Conservation (phyloP, 2,113 vertebrate species). For the Glaucomys volans region DNA sequence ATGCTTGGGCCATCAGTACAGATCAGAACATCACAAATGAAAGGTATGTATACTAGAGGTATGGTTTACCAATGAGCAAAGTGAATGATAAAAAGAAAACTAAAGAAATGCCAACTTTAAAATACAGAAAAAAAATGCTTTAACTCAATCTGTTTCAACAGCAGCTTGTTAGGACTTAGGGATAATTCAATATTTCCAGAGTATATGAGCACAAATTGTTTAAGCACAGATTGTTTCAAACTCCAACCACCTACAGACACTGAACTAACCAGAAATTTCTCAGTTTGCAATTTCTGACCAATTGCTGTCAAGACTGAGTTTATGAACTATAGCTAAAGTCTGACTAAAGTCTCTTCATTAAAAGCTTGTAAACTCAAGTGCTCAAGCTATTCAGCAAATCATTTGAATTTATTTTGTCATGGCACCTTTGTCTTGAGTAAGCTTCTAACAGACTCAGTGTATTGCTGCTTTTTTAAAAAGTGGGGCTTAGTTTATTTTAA, state of each 20-base stretch:
- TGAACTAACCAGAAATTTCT: background rate
- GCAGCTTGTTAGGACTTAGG: background rate
- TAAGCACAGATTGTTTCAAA: background rate
- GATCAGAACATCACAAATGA: background rate
- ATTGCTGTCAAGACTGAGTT: background rate
- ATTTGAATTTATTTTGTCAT: background rate
- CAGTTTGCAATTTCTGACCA: background rate
- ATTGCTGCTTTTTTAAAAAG: background rate
- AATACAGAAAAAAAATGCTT: background rate
- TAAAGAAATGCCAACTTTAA: background rate
- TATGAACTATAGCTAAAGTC: background rate
- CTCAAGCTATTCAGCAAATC: background rate
- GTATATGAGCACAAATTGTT: background rate
- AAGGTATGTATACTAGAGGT: background rate
- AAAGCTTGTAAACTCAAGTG: background rate
- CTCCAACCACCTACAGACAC: background rate
- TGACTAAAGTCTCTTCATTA: background rate
- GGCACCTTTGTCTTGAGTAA: background rate
- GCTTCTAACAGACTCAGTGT: background rate
- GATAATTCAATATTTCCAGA: background rate
- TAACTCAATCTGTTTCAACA: background rate
- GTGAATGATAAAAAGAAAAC: background rate
- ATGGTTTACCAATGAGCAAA: background rate
- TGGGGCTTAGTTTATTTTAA: background rate
- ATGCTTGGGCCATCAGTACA: background rate